Base-by-base conservation (phyloP, 2,113 vertebrate species). In the Prionailurus bengalensis region DNA sequence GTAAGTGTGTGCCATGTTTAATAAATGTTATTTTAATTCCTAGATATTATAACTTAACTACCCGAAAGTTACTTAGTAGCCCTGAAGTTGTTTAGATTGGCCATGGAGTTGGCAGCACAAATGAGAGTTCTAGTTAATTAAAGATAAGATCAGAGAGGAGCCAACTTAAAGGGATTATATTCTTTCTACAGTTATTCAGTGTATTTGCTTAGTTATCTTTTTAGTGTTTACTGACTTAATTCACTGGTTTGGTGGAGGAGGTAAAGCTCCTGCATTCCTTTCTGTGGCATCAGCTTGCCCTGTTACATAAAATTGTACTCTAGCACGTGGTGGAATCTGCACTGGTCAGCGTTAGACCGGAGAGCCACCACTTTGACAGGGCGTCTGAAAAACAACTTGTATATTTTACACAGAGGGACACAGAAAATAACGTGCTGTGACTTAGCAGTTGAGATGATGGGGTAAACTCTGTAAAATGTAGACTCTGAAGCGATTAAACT, bases 1-100 rank as follows among this genome's bases (percentile, higher is more conserved):
- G 10, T 73, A 31, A 68, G 31, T 39, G 7, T 66, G 21, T 87
- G 39, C 8, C 16, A 8, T 58, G 1, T 78, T 76, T 78, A 78
- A 21, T 90, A 89, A 55, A 68, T 80, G 31, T 31, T 89, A 83
- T 42, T 92, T 95, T 83, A 91, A 70, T 61, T 93, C 53, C 13
- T 73, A n/a, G 2, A 9, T 95, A 21, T 63, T 97, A 9, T 33
- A 58, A 51, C 61, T 83, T 73, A 90, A 33, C 68, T 68, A 9
- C 17, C 19, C 55, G 63, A 53, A 89, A 61, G 58, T 71, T 63
- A 8, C 7, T 2, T 61, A 51, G 31, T 36, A 55, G 45, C 13
- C 42, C 9, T 65, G 12, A 51, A 53, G 21, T 74, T 85, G 74
- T 13, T 31, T 71, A 39, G 45, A 42, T 39, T 95, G 74, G 31